Percentiles rank a stretch among this genome's conserved stretches.
phyloP scores from a whole-genome alignment of 2,888 invertebrate genomes.

The Callyntrura guangdongensis region DNA sequence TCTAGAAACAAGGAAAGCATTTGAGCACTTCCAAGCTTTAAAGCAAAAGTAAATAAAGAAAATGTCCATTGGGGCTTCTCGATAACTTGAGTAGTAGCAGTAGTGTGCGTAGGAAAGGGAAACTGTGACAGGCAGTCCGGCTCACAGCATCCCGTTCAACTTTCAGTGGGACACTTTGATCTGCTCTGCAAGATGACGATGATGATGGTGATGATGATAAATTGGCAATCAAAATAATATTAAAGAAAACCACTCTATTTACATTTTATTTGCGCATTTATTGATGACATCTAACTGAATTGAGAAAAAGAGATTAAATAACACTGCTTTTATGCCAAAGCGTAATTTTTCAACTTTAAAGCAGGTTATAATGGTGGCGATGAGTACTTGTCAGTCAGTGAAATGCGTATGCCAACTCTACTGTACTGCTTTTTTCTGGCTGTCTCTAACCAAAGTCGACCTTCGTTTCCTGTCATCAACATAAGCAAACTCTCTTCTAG shows the following conservation, averaged over 20 bases:
- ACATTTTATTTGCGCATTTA: slow-evolving; percentile 26
- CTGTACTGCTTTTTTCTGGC: neutral
- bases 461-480: slow-evolving; percentile 7
- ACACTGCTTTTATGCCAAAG: slow-evolving; percentile 61
- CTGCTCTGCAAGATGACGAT: neutral
- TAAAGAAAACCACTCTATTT: neutral
- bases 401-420: slow-evolving; percentile 17
- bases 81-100: no score
- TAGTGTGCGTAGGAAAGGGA: neutral
- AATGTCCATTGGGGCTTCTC: no score
- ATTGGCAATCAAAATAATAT: neutral
- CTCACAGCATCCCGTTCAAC: neutral
- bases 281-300: slow-evolving; percentile 40
- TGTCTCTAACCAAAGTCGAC: neutral
- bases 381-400: neutral
- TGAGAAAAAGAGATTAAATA: slow-evolving; percentile 32
- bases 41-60: no score
- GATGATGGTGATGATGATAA: slow-evolving; percentile 28
- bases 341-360: slow-evolving; percentile 19
- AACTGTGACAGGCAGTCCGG: slow-evolving; percentile 23
- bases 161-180: neutral
- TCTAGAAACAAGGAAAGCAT: no score
- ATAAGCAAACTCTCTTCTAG: neutral
- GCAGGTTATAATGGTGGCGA: slow-evolving; percentile 5
- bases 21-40: no score